phyloP scores from a whole-genome alignment of 2,888 invertebrate species.

The Dendrolimus houi region DNA sequence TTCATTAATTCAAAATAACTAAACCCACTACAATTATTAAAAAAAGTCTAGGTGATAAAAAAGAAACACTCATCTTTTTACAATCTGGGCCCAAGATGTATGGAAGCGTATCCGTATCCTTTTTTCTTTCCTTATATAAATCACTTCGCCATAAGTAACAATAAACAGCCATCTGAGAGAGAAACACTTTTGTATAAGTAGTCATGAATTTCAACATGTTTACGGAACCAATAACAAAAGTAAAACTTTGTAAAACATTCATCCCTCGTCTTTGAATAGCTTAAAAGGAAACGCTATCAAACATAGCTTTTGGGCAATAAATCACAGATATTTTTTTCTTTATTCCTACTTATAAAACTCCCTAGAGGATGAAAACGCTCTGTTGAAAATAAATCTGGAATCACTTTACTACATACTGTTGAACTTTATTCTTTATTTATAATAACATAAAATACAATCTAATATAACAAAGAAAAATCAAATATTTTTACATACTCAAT shows the following conservation, averaged over 20 bases:
- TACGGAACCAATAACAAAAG: conserved; percentile 1
- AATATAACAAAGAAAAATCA: too few relatives aligned
- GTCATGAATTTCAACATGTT: conserved; percentile 1
- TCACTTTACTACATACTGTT: too few relatives aligned
- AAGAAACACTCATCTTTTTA: too few relatives aligned
- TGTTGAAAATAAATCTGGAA: too few relatives aligned
- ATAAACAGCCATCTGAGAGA: not conserved
- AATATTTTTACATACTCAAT: too few relatives aligned
- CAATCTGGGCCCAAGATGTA: too few relatives aligned
- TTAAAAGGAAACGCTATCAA: conserved; percentile 11
- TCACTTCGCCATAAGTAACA: not conserved
- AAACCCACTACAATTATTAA: too few relatives aligned
- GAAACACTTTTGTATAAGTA: not conserved
- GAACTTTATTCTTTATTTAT: too few relatives aligned
- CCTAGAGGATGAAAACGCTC: not conserved
- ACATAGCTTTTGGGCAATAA: conserved; percentile 20
- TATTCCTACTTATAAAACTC: conserved; percentile 2
- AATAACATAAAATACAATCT: too few relatives aligned
- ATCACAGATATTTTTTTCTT: conserved; percentile 18
- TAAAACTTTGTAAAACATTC: conserved; percentile 2
- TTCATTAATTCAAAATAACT: too few relatives aligned
- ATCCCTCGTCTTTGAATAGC: conserved; percentile 1
- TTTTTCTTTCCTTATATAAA: not conserved
- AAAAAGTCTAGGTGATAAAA: too few relatives aligned
- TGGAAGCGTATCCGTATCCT: too few relatives aligned